Evolutionary conservation across 2,888 invertebrate species (phyloP), one percentile per base, ranked within the genome.

Genomic region (Athetis lepigone): DNA sequence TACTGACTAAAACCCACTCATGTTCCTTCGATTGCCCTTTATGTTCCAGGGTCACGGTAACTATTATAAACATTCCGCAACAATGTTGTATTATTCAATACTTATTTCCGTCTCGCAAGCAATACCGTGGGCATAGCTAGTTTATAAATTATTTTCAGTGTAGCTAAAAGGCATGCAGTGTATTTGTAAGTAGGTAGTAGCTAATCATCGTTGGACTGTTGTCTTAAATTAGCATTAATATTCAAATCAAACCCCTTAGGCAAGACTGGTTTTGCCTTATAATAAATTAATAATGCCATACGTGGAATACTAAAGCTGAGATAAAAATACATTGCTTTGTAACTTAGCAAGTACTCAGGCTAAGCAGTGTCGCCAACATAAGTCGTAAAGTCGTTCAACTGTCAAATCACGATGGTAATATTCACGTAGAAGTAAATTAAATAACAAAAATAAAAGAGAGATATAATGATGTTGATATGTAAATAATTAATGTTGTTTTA

Each of bases 181-280:
- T 18, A 39, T 54, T 51, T 36, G 6, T 40, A 16, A 13, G 18
- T 51, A 45, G 3, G 4, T 27, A 29, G 11, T 13, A 36, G 33
- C 33, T 43, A 37, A 33, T 21, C 13, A 42, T 40, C n/a, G 39
- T 8, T 45, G 6, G 19, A 16, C 13, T 23, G 9, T 19, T 18
- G 40, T 42, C n/a, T 51, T 29, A 40, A 50, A 58, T 47, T 40
- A 52, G 19, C 59, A 59, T 70, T 59, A 40, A 56, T 52, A 65
- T 70, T 70, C 37, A 27, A 52, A 47, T 52, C 25, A 58, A 55
- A 65, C 42, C 51, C 49, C 40, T 16, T 21, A 36, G 27, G 39
- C 46, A 13, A 55, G 39, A 19, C 49, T 54, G 25, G 11, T n/a
- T 37, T 4, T 19, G 18, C 18, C 33, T 33, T 23, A 2, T 46